Base-by-base conservation (phyloP, 2,888 invertebrate genomes). In the Dichetophora obliterata region DNA sequence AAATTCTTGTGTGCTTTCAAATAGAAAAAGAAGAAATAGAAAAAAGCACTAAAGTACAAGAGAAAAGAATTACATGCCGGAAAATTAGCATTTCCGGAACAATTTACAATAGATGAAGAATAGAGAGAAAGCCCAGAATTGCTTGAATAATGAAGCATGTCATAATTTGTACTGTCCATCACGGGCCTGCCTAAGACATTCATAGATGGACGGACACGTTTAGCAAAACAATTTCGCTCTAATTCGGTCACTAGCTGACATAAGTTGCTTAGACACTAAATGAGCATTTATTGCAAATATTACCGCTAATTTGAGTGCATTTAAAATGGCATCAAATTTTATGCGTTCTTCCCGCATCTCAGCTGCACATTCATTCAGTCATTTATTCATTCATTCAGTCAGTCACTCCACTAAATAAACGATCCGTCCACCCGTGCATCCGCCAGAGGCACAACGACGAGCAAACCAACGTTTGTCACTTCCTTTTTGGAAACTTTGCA, bases 371-470 rank as follows among this genome's bases (percentile, higher is more conserved):
- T 48, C 73, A n/a, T 59, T 9, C 24, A 43, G 34, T 16, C 48
- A 48, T n/a, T n/a, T 48, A 61, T 24, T 48, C 61, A 73, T 63
- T 43, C 52, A 50, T 34, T 5, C 57, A 71, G n/a, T 43, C 71
- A 71, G 22, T 43, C 19, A 27, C 65, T 22, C 52, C 37, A 65
- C 72, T 43, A 72, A 72, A 72, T 72, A 72, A 85, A 83, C 82
- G 84, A 85, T 82, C 82, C 84, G 84, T 83, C 82, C 84, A 84
- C 83, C 85, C 86, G 82, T 84, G 86, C 84, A 84, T 85, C 84
- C 86, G 85, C 81, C 76, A 75, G 37, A 34, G 81, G 77, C 31
- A 48, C 31, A 34, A 34, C 57, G 70, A 16, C 22, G 54, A 50
- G 57, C 50, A 48, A 61, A 61, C 74, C 34, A 65, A 65, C 66